phyloP scores from a whole-genome alignment of 2,113 vertebrate species.

The Hirundichthys speculiger region DNA sequence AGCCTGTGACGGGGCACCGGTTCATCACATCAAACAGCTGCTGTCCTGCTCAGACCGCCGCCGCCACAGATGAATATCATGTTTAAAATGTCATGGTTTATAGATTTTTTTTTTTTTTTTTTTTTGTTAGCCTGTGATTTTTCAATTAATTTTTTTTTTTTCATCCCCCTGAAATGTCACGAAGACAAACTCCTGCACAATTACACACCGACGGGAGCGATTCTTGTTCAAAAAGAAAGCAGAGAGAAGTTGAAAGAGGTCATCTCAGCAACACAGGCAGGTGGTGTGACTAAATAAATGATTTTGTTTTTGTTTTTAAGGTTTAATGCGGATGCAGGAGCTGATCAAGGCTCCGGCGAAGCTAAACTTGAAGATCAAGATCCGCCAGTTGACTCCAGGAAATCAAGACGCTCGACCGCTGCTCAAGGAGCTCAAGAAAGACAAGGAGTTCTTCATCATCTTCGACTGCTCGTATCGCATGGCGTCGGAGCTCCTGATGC shows the following conservation, averaged over 20 bases:
- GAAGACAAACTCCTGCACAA: conserved; percentile 6
- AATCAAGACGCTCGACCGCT: conserved; percentile 92
- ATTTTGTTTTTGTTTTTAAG: conserved; percentile 72
- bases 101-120: conserved; percentile 50
- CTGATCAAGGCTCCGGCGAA: conserved; percentile 98
- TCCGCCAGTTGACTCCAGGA: conserved; percentile 92
- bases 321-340: conserved; percentile 97
- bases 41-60: not conserved
- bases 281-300: no score
- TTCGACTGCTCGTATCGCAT: conserved; percentile 95
- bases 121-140: conserved; percentile 7
- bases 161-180: conserved; percentile 61
- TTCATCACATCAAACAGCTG: conserved; percentile 19
- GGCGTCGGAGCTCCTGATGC: conserved; percentile 92
- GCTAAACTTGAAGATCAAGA: conserved; percentile 95
- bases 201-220: no score
- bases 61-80: conserved; percentile 26
- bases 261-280: no score
- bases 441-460: conserved; percentile 94
- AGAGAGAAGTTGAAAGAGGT: not conserved
- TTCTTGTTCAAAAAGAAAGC: conserved; percentile 5
- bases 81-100: conserved; percentile 60
- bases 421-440: conserved; percentile 98
- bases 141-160: conserved; percentile 12
- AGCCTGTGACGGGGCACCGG: conserved; percentile 43